Evolutionary conservation across 2,113 vertebrate genomes (phyloP).

Genomic region (Psammodynastes pulverulentus): DNA sequence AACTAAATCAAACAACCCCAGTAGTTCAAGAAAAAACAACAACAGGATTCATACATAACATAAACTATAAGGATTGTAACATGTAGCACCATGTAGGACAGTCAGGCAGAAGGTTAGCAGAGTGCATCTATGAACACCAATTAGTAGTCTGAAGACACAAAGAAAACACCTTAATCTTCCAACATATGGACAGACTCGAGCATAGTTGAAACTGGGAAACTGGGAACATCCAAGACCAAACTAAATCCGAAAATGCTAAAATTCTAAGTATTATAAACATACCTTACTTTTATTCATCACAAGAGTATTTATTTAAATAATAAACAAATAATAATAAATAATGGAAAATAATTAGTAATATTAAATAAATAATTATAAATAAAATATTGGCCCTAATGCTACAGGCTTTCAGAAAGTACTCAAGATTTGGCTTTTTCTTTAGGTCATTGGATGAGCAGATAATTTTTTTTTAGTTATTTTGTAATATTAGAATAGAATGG

Average conservation of each 20-base stretch:
- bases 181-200: not conserved
- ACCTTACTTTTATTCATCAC: not conserved
- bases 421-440: not conserved
- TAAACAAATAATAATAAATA: not conserved
- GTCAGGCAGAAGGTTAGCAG: not conserved
- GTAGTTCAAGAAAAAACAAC: not conserved
- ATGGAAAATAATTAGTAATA: not conserved
- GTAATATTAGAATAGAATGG: not conserved
- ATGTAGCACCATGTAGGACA: not conserved
- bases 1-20: not conserved
- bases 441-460: not conserved
- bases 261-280: not conserved
- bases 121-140: not conserved
- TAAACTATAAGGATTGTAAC: not conserved
- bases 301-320: not conserved
- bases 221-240: not conserved
- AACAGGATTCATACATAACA: not conserved
- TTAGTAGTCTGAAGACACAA: not conserved
- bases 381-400: not conserved
- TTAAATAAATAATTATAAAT: not conserved
- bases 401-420: not conserved
- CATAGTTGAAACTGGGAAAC: not conserved
- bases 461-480: not conserved
- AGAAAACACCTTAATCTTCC: not conserved
- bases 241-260: not conserved